These are phyloP conservation scores for Hyphantria cunea DNA, from an alignment of 1,140 invertebrate species.

Conservation along the genomic window DNA sequence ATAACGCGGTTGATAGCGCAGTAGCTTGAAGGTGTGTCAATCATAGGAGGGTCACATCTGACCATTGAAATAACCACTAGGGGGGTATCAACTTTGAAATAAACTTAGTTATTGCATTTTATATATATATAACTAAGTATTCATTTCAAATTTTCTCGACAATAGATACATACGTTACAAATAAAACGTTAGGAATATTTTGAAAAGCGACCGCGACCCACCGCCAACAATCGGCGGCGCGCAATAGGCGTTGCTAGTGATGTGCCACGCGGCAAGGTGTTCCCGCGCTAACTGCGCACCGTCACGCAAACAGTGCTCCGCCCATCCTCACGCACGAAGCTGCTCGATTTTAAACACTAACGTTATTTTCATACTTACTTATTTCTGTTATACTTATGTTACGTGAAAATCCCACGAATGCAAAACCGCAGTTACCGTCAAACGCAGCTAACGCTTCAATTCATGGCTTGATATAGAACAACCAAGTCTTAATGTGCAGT, in stretches of 20 bases:
- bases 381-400: conserved; percentile 4
- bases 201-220: conserved; percentile 41
- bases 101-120: too few relatives aligned
- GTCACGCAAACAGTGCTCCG: conserved; percentile 70
- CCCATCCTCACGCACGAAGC: conserved; percentile 67
- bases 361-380: conserved; percentile 24
- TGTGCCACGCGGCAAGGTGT: conserved; percentile 69
- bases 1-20: too few relatives aligned
- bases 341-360: conserved; percentile 32
- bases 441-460: conserved; percentile 2
- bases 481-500: conserved; percentile 13
- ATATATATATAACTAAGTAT: too few relatives aligned
- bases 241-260: conserved; percentile 78
- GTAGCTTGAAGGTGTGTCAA: too few relatives aligned
- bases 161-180: conserved; percentile 17
- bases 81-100: too few relatives aligned
- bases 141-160: too few relatives aligned
- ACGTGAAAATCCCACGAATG: conserved; percentile 5
- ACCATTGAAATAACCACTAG: too few relatives aligned
- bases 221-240: conserved; percentile 40
- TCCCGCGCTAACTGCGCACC: conserved; percentile 67
- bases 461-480: conserved; percentile 20
- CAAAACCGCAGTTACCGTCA: not conserved
- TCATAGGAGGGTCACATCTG: too few relatives aligned
- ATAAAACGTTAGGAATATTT: conserved; percentile 18